Evolutionary conservation across 2,797 vertebrate genomes (phyloP).

Genomic region (Tapera naevia): DNA sequence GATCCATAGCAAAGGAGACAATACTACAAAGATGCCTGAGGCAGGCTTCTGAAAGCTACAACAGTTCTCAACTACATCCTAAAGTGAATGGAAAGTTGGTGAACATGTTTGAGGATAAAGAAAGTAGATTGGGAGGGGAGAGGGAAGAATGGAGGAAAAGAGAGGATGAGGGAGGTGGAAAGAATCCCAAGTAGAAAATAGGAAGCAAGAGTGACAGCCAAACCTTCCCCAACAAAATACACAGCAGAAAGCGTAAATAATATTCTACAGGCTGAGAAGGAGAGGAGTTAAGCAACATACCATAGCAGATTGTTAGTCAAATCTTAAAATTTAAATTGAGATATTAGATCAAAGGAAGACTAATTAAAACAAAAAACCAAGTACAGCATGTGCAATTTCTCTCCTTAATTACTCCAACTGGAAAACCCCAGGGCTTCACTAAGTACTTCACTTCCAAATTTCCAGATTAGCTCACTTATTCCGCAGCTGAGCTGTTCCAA

Average conservation of each 20-base stretch:
- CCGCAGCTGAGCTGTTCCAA: constrained; percentile 44
- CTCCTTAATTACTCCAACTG: constrained; percentile 53
- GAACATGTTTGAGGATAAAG: background rate
- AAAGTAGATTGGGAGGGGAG: background rate
- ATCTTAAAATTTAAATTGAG: constrained; percentile 50
- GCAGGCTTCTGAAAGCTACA: background rate
- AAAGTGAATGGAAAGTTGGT: background rate
- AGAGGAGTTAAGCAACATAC: constrained; percentile 37
- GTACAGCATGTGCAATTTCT: constrained; percentile 45
- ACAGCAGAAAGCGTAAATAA: background rate
- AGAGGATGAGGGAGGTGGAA: background rate
- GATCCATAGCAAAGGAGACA: background rate
- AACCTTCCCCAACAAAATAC: background rate
- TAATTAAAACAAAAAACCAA: constrained; percentile 66
- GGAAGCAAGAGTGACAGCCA: background rate
- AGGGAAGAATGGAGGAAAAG: background rate
- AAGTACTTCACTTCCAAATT: constrained; percentile 43
- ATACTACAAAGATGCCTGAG: background rate
- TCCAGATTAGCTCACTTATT: constrained; percentile 64
- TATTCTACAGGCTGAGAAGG: background rate
- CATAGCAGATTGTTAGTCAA: constrained; percentile 27
- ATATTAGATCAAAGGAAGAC: constrained; percentile 56
- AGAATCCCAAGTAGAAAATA: background rate
- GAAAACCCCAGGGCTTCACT: constrained; percentile 46
- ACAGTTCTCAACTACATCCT: background rate